A percentile compares a stretch with the other conserved stretches of the same genome.
Evolutionary conservation across 2,888 invertebrate species (phyloP).

Genomic region (Rhodophaea formosa): DNA sequence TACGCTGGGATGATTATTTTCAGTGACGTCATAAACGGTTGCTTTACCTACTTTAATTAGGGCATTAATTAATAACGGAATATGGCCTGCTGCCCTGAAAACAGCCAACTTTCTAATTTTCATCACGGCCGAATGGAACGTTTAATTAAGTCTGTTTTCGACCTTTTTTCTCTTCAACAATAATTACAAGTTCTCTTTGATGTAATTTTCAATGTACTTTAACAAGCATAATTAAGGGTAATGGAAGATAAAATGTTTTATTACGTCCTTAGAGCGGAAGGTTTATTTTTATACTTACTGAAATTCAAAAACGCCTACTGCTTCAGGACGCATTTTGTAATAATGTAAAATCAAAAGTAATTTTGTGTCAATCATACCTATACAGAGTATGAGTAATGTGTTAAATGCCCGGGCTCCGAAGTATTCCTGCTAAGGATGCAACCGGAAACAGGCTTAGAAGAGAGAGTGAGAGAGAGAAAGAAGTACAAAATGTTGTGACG

Average conservation of each 20-base stretch:
- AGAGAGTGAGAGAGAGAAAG: too few species aligned
- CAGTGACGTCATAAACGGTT: neutral
- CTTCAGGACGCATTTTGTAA: neutral
- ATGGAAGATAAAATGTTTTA: conserved; percentile 20
- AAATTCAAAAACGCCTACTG: neutral
- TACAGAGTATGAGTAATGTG: too few species aligned
- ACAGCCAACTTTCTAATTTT: conserved; percentile 25
- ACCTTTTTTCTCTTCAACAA: conserved; percentile 24
- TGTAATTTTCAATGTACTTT: conserved; percentile 21
- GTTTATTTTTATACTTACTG: conserved; percentile 1
- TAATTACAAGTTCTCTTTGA: conserved; percentile 26
- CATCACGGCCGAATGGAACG: conserved; percentile 23
- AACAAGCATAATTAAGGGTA: conserved; percentile 20
- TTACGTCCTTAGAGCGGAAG: neutral
- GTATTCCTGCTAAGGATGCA: too few species aligned
- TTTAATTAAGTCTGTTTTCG: conserved; percentile 26
- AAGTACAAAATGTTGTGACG: too few species aligned
- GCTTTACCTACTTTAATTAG: conserved; percentile 16
- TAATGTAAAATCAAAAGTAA: neutral
- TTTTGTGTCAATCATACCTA: too few species aligned
- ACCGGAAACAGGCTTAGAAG: too few species aligned
- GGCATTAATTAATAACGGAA: conserved; percentile 19
- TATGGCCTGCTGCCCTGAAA: conserved; percentile 12
- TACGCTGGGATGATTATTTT: too few species aligned
- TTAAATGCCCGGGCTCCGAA: too few species aligned